Percentiles rank a stretch among this genome's conserved stretches.
phyloP scores from a whole-genome alignment of 2,113 vertebrate species.

The Ailuropoda melanoleuca region DNA sequence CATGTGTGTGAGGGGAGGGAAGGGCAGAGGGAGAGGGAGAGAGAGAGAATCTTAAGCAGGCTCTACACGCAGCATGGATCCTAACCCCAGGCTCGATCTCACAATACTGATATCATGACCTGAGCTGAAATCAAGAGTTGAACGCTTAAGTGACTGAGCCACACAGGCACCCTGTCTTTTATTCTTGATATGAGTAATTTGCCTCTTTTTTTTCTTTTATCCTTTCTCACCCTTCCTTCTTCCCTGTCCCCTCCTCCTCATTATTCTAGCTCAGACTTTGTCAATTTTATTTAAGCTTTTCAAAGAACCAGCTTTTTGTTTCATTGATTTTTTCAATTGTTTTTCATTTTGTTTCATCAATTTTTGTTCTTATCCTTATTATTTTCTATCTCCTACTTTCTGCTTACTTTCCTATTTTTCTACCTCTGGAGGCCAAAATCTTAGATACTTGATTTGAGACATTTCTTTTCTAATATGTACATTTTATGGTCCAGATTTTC shows the following conservation, averaged over 20 bases:
- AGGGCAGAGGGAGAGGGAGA: neutral
- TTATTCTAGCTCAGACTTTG: neutral
- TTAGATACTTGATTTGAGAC: neutral
- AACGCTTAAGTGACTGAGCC: neutral
- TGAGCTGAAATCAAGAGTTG: neutral
- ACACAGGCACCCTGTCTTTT: neutral
- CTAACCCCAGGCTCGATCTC: neutral
- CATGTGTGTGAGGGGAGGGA: neutral
- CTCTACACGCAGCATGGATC: neutral
- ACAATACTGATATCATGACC: neutral
- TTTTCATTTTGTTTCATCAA: neutral
- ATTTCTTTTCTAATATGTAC: neutral
- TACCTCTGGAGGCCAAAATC: neutral
- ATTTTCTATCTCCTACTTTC: neutral
- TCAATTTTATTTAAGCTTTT: too few species aligned
- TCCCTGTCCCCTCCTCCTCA: neutral
- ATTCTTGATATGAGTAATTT: neutral
- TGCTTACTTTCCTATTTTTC: neutral
- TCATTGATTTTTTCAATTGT: neutral
- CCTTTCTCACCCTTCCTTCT: neutral
- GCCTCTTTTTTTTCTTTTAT: neutral
- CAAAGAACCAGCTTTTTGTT: neutral
- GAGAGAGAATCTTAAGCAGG: neutral
- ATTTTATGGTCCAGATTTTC: neutral
- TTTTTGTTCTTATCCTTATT: neutral